A percentile compares a stretch with the other conserved stretches of the same genome.
phyloP scores from a whole-genome alignment of 2,113 vertebrate species.

The Lophotis ruficrista region DNA sequence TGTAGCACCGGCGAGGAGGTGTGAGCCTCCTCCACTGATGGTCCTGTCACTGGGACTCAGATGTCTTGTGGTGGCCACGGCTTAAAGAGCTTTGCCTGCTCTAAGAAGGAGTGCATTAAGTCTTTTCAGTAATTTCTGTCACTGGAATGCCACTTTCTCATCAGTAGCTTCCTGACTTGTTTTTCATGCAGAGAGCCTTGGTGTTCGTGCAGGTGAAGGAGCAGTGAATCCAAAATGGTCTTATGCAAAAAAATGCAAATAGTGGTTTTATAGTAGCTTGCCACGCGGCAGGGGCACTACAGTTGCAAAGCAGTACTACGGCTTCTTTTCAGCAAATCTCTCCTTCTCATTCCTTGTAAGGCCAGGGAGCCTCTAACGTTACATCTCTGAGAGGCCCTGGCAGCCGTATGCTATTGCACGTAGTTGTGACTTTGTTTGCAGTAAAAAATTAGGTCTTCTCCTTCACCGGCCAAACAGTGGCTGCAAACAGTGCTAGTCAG shows the following conservation, averaged over 20 bases:
- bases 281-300: neutral
- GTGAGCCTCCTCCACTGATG: neutral
- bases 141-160: neutral
- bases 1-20: neutral
- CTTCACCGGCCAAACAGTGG: neutral
- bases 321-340: neutral
- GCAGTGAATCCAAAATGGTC: slow-evolving; percentile 21
- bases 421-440: neutral
- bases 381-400: neutral
- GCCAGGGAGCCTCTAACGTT: neutral
- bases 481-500: neutral
- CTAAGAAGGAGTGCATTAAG: neutral
- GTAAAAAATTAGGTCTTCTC: neutral
- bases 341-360: neutral
- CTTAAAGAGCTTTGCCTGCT: neutral
- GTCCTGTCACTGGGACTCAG: neutral
- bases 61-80: neutral
- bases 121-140: neutral
- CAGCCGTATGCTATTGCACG: neutral
- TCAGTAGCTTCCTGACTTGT: neutral
- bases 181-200: neutral
- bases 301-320: neutral
- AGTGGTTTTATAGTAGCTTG: neutral
- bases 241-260: slow-evolving; percentile 68
- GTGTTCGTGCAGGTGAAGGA: slow-evolving; percentile 46